Evolutionary conservation across 1,140 invertebrate genomes (phyloP), one percentile per base, ranked within the genome.

Genomic region (Drosophila littoralis): DNA sequence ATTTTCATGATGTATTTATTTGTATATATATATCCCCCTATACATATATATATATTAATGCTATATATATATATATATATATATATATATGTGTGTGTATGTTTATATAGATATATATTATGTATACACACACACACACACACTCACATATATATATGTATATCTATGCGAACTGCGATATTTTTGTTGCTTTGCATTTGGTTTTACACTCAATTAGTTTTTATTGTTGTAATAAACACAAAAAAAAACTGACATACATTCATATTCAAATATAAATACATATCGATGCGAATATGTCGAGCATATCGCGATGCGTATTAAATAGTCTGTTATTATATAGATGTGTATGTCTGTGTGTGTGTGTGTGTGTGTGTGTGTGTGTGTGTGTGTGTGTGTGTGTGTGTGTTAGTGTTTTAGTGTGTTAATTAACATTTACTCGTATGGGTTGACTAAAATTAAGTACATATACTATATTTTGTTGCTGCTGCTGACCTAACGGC

Each of bases 1-100:
- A 88, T 88, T 86, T 79, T 69, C 79, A 79, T 76, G 75, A 85
- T 85, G 66, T 84, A 85, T 84, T 85, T 86, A 84, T 86, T 86
- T 58, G 54, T 69, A 52, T 68, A 50, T 68, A 63, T 63, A 17
- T 54, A 54, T 70, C 22, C 22, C 22, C 3, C 2, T 28, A 28
- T 3, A 28, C 0, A 28, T 28, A 28, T 3, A 22, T 28, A 28
- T 28, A 5, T 28, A 28, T 28, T 28, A 28, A 28, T 28, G 22
- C 22, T 28, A 28, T 86, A 84, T 86, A 81, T 58, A 54, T 69
- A 52, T 68, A 45, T 68, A 54, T 79, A 61, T 52, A 61, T n/a
- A n/a, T n/a, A n/a, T n/a, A n/a, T n/a, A n/a, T n/a, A n/a, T n/a
- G n/a, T n/a, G n/a, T 57, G n/a, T 22, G 33, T 40, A 17, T 40